Evolutionary conservation across 1,140 invertebrate genomes (phyloP), one percentile per base, ranked within the genome.

Genomic region (Tetramorium alpestre): DNA sequence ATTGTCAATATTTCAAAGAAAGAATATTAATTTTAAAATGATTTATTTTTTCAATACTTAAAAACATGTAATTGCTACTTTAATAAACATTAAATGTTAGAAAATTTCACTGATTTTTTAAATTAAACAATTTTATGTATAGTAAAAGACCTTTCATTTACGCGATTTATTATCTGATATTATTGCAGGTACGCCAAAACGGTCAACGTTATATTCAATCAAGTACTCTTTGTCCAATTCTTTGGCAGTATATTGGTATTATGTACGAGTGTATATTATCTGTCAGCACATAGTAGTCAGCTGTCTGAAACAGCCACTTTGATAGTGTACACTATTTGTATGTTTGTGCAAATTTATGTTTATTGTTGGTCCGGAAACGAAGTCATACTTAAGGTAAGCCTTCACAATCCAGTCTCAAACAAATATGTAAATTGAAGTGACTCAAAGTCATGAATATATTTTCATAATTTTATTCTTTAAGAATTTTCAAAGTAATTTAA

Each of bases 321-420:
- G 11, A 22, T 65, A 75, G 18, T 75, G 3, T 84, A 75, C 4
- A 84, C 69, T 22, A 16, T 75, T 22, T 58, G 80, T 13, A 84
- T 84, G 80, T 84, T 84, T 41, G 16, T 62, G 33, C 80, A 84
- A 51, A 75, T 84, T 4, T 84, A 64, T 16, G 25, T 84, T 47
- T 75, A 75, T 10, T 84, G 80, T n/a, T 84, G 69, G 80, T 84
- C 80, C 16, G 80, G 80, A 62, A 84, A 84, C 6, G 80, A 84
- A 69, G 77, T 69, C 33, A 81, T 81, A 44, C 47, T 81, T 56
- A 81, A 69, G 77, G 77, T 81, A 69, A 69, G 13, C 16, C 16
- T 81, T 70, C 1, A 38, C 10, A 47, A 77, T 11, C 22, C 38
- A 58, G 16, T 25, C 11, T 2, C 38, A 41, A 18, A 44, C 11